Evolutionary conservation across 2,797 vertebrate genomes (phyloP), one percentile per base, ranked within the genome.

Genomic region (Menidia menidia): DNA sequence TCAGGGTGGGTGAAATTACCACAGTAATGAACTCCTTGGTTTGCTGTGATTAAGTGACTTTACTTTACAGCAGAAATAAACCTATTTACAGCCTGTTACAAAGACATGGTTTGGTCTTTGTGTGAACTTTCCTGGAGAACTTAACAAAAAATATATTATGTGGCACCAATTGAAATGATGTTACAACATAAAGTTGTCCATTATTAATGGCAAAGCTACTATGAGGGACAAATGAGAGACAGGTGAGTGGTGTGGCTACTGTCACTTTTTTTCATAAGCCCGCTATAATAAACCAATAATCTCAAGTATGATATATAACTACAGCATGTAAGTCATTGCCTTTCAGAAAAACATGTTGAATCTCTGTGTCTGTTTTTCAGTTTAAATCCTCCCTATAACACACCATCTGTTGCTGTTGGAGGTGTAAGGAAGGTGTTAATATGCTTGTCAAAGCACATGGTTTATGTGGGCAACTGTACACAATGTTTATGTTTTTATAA

Each of bases 341-440:
- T 7, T 51, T n/a, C 5, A 41, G 11, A 11, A 3, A 58, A 16
- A 13, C 48, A 11, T 3, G 8, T 15, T 10, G 25, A 42, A n/a
- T 43, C 2, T 18, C 3, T 5, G 0, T 61, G n/a, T 51, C 14
- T 42, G 50, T 50, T 60, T 32, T 30, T 19, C 11, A 52, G 42
- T 33, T 35, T 65, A 1, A 48, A 65, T 59, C 44, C 32, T 69
- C 71, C 64, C 45, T 41, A 55, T 48, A n/a, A 45, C 54, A 9
- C n/a, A 54, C 14, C 51, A 75, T 80, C 71, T 73, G 68, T 68
- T 41, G 18, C 25, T 12, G 35, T 61, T 63, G 58, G 44, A 60
- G 60, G 31, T 39, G 53, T 51, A 72, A 69, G 16, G 6, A 31
- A 10, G 45, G 32, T 51, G 19, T 18, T 9, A 14, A 58, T 42